These are phyloP conservation scores for Drosophila subsilvestris DNA, from an alignment of 2,888 invertebrate species.

Conservation along the genomic window DNA sequence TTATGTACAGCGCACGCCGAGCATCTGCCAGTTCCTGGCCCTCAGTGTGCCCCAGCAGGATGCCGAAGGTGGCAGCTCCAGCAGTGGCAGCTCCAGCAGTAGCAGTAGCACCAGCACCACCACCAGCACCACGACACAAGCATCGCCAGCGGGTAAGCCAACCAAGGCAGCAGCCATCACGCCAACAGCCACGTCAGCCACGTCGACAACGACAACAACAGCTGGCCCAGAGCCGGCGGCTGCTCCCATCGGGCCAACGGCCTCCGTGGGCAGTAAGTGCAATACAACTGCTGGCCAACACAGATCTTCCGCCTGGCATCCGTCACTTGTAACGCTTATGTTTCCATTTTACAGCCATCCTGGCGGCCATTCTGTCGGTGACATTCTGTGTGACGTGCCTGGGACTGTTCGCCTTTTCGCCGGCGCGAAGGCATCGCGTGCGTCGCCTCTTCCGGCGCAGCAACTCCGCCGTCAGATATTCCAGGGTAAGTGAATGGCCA, in stretches of 20 bases:
- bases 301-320: constrained; percentile 6
- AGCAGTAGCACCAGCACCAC: constrained; percentile 27
- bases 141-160: constrained; percentile 64
- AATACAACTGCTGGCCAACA: constrained; percentile 30
- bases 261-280: constrained; percentile 80
- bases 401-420: constrained; percentile 79
- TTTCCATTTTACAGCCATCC: constrained; percentile 63
- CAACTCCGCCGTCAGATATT: constrained; percentile 79
- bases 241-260: constrained; percentile 58
- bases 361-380: constrained; percentile 76
- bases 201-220: constrained; percentile 42
- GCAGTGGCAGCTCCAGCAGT: constrained; percentile 14
- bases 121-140: constrained; percentile 33
- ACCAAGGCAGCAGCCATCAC: constrained; percentile 30
- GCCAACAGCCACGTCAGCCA: constrained; percentile 39
- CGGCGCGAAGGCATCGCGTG: constrained; percentile 75
- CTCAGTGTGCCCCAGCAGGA: constrained; percentile 52
- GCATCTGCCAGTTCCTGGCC: constrained; percentile 82
- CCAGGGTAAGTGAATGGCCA: constrained; percentile 69
- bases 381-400: constrained; percentile 75
- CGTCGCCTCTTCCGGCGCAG: constrained; percentile 76
- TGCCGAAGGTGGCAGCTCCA: constrained; percentile 10
- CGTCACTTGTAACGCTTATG: constrained; percentile 11
- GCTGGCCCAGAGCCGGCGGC: constrained; percentile 55
- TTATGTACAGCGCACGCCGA: constrained; percentile 81